Percentiles rank a stretch among this genome's conserved stretches.
Evolutionary conservation across 2,888 invertebrate genomes (phyloP).

Genomic region (Parelbella ahira): DNA sequence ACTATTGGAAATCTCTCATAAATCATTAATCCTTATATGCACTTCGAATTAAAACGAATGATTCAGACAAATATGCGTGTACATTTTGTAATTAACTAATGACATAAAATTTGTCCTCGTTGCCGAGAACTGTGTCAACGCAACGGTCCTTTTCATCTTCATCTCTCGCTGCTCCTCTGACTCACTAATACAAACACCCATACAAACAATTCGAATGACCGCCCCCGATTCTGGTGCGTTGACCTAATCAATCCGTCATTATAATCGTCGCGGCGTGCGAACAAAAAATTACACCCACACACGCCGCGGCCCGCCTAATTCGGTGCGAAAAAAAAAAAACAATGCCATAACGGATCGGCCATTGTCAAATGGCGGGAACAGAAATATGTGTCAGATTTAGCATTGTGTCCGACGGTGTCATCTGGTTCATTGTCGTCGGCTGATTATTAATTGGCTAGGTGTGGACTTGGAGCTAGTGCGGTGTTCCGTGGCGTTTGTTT

Average conservation of each 20-base stretch:
- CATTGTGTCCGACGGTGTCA: conserved; percentile 28
- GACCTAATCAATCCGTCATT: conserved; percentile 75
- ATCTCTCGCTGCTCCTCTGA: conserved; percentile 51
- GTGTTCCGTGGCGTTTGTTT: no score
- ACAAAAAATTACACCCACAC: conserved; percentile 67
- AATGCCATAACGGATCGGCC: conserved; percentile 64
- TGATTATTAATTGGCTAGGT: conserved; percentile 18
- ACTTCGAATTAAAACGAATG: not conserved
- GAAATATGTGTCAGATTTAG: conserved; percentile 43
- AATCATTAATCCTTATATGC: no score
- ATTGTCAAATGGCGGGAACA: conserved; percentile 46
- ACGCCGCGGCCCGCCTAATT: conserved; percentile 43
- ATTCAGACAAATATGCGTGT: conserved; percentile 32
- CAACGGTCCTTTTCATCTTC: conserved; percentile 53
- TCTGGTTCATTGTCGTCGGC: conserved; percentile 17
- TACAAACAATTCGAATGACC: conserved; percentile 48
- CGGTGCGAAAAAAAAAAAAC: conserved; percentile 59
- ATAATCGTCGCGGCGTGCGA: conserved; percentile 58
- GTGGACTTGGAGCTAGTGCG: no score
- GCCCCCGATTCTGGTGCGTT: conserved; percentile 58
- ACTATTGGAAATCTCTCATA: no score
- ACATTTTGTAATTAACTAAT: conserved; percentile 45
- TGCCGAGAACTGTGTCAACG: conserved; percentile 43
- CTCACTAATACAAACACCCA: conserved; percentile 69
- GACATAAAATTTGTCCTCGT: conserved; percentile 25